Conservation (phyloP, 1,140 invertebrate species). For the Ostrea denselamellosa region DNA sequence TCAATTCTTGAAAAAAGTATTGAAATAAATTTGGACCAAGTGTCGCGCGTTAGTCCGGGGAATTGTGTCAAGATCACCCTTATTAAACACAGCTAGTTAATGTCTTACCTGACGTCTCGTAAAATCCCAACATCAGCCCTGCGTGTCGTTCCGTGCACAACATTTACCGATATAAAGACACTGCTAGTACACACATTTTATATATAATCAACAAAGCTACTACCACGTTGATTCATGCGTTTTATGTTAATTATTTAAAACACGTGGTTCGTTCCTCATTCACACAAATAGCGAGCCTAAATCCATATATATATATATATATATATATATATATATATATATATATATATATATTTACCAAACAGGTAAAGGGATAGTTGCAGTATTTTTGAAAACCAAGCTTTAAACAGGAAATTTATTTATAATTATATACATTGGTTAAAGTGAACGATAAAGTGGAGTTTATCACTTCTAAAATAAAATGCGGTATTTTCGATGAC, state of each 20-base stretch:
- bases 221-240: constrained; percentile 23
- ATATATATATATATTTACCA: neutral
- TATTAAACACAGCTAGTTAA: neutral
- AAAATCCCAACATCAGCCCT: neutral
- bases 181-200: constrained; percentile 1
- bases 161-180: constrained; percentile 24
- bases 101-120: neutral
- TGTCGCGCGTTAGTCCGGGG: no score
- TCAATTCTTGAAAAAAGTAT: no score
- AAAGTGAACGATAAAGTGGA: neutral
- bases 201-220: constrained; percentile 28
- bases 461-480: no score
- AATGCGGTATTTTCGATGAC: no score
- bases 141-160: neutral
- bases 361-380: constrained; percentile 12
- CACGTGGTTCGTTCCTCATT: constrained; percentile 23
- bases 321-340: no score
- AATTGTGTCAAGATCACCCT: no score
- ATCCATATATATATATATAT: no score
- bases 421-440: neutral
- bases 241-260: constrained; percentile 19
- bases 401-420: neutral
- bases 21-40: no score
- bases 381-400: neutral
- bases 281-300: neutral